Conservation (phyloP, 2,797 vertebrate genomes). For the Dipus sagitta region DNA sequence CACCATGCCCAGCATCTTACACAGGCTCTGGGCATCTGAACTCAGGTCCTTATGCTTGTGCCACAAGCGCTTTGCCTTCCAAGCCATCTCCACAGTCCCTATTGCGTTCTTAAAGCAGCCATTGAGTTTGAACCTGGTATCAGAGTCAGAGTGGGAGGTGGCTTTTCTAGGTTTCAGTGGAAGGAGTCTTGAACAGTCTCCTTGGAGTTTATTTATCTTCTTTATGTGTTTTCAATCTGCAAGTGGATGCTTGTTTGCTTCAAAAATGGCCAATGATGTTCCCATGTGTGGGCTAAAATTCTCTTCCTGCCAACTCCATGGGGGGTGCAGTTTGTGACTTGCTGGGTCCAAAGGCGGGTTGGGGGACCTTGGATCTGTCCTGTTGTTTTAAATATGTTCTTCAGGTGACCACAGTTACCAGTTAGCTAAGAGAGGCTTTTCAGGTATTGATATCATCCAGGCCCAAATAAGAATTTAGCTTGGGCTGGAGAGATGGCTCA, state of each 20-base stretch:
- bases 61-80: background rate
- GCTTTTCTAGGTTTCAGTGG: background rate
- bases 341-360: fast-evolving
- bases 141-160: background rate
- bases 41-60: background rate
- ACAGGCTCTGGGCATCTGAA: background rate
- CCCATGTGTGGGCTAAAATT: fast-evolving
- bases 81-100: background rate
- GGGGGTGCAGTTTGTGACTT: background rate
- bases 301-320: background rate
- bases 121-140: background rate
- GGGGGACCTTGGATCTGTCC: background rate
- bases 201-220: background rate
- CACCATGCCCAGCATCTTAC: too few relatives aligned
- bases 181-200: background rate
- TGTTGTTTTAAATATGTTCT: background rate
- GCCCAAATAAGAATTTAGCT: background rate
- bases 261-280: background rate
- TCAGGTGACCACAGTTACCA: background rate
- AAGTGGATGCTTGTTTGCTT: background rate
- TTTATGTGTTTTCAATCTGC: conserved; percentile 2
- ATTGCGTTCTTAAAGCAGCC: background rate
- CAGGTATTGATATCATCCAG: background rate
- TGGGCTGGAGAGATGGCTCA: too few relatives aligned
- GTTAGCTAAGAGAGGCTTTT: background rate